A percentile compares a stretch with the other conserved stretches of the same genome.
Conservation (phyloP, 2,113 vertebrate species). For the Myiozetetes cayanensis region DNA sequence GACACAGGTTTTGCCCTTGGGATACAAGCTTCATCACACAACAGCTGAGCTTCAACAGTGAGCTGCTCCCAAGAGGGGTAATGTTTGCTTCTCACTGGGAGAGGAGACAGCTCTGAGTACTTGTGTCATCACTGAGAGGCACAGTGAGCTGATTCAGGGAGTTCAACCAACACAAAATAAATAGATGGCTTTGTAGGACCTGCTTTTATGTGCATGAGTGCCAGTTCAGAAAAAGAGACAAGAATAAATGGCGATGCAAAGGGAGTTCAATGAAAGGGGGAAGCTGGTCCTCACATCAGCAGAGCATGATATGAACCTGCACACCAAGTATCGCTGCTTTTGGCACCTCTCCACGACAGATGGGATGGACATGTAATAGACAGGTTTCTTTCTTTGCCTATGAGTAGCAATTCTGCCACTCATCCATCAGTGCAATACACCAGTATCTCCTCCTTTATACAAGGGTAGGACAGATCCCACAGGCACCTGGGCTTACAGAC, state of each 20-base stretch:
- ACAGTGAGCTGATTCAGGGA: neutral
- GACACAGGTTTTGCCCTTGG: neutral
- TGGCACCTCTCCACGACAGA: neutral
- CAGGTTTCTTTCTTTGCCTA: neutral
- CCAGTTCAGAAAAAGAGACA: neutral
- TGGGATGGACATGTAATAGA: rapidly evolving
- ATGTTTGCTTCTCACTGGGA: neutral
- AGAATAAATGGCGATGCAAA: neutral
- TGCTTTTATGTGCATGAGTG: neutral
- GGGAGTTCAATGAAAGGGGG: neutral
- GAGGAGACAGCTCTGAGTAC: neutral
- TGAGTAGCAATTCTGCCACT: neutral
- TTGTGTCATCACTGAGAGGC: rapidly evolving
- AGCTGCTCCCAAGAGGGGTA: neutral
- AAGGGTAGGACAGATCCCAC: neutral
- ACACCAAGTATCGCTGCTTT: neutral
- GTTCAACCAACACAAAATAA: neutral
- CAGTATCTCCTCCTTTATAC: neutral
- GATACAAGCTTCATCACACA: neutral
- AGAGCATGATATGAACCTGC: neutral
- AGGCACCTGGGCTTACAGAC: neutral
- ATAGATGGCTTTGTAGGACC: neutral
- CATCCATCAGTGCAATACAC: neutral
- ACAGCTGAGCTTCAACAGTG: neutral
- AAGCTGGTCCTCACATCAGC: neutral